Conservation (phyloP, 53 echinoderm and acorn worm species). For the Temnopleurus reevesii region DNA sequence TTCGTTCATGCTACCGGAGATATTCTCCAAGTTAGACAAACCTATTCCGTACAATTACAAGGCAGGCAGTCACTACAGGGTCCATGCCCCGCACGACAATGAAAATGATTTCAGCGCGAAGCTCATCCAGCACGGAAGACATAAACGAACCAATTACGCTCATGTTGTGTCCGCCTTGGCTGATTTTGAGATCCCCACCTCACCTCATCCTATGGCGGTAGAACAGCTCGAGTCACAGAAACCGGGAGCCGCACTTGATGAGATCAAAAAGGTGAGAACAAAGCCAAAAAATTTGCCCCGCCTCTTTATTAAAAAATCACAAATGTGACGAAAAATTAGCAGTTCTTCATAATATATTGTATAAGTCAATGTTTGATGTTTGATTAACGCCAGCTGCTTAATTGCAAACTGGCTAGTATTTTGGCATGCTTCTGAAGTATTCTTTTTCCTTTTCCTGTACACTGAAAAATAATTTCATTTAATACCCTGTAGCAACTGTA, state of each 20-base stretch:
- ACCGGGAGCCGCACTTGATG: not conserved
- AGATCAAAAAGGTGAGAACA: slow-evolving; percentile 14
- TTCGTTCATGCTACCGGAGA: slow-evolving; percentile 42
- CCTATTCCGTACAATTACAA: slow-evolving; percentile 36
- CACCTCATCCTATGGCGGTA: slow-evolving; percentile 21
- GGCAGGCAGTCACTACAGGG: not conserved
- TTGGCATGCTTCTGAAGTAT: too few relatives aligned
- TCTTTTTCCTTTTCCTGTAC: too few relatives aligned
- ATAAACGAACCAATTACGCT: slow-evolving; percentile 27
- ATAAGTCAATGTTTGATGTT: too few relatives aligned
- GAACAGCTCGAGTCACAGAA: slow-evolving; percentile 33
- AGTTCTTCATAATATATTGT: too few relatives aligned
- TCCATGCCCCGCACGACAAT: not conserved
- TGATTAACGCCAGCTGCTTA: too few relatives aligned
- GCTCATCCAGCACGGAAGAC: slow-evolving; percentile 39
- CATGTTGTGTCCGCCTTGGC: not conserved
- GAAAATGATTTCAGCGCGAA: not conserved
- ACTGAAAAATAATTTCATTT: too few relatives aligned
- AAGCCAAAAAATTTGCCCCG: too few relatives aligned
- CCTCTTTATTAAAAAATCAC: too few relatives aligned
- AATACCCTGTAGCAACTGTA: too few relatives aligned
- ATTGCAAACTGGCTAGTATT: too few relatives aligned
- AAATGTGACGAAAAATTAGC: too few relatives aligned
- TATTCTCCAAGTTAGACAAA: slow-evolving; percentile 41
- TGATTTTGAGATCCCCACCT: slow-evolving; percentile 23